Evolutionary conservation across 1,140 invertebrate genomes (phyloP).

Genomic region (Drosophila micromelanica): DNA sequence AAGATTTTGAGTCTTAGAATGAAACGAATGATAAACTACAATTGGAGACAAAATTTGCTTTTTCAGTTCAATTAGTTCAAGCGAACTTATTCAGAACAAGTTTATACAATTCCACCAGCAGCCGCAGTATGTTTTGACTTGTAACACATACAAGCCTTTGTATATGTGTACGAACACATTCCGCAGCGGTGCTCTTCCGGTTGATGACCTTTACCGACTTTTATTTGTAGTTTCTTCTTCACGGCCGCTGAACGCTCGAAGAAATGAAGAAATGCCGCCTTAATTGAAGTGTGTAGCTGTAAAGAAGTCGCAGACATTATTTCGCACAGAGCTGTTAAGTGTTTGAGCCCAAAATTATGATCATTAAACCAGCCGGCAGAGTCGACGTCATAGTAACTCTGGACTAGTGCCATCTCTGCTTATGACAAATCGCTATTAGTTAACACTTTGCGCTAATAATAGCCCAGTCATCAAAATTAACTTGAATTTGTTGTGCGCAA

Average conservation of each 20-base stretch:
- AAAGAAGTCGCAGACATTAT: conserved; percentile 17
- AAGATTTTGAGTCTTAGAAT: too few species aligned
- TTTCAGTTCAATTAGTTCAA: too few species aligned
- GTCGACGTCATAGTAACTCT: conserved; percentile 13
- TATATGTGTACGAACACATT: conserved; percentile 23
- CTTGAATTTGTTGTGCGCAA: conserved; percentile 35
- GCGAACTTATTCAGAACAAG: too few species aligned
- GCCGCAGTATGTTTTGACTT: conserved; percentile 34
- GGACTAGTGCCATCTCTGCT: conserved; percentile 23
- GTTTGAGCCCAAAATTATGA: conserved; percentile 31
- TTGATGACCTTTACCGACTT: conserved; percentile 83
- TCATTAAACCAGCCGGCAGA: conserved; percentile 5
- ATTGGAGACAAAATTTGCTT: too few species aligned
- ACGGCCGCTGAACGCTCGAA: conserved; percentile 20
- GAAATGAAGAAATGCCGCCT: conserved; percentile 30
- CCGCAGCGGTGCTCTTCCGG: conserved; percentile 71
- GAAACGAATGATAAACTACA: too few species aligned
- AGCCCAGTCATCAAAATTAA: conserved; percentile 38
- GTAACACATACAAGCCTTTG: conserved; percentile 18
- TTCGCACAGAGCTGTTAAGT: conserved; percentile 49
- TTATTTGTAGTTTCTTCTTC: conserved; percentile 68
- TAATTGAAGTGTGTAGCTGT: conserved; percentile 8
- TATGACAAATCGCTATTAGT: conserved; percentile 31
- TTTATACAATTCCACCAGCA: too few species aligned
- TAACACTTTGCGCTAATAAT: conserved; percentile 13